Evolutionary conservation across 2,888 invertebrate genomes (phyloP).

Genomic region (Platycnemis pennipes): DNA sequence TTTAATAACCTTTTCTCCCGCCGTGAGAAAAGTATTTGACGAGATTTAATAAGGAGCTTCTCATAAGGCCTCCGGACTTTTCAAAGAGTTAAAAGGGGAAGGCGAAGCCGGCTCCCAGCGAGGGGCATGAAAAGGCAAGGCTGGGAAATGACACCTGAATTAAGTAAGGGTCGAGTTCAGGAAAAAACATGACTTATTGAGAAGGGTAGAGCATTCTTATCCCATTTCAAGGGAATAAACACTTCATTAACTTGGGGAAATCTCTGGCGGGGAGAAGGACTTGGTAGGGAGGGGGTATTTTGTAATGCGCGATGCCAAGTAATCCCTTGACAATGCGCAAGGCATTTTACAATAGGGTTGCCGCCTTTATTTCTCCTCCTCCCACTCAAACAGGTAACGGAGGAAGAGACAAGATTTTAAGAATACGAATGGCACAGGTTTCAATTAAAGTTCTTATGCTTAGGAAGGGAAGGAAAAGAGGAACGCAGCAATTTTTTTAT

Average conservation of each 20-base stretch:
- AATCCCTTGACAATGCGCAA: neutral
- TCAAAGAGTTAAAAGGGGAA: neutral
- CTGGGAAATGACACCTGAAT: neutral
- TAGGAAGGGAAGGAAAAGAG: too few relatives aligned
- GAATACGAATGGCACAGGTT: too few relatives aligned
- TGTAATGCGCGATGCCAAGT: neutral
- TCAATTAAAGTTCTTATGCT: too few relatives aligned
- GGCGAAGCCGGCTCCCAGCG: neutral
- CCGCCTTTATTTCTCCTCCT: neutral
- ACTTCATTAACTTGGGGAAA: conserved; percentile 48
- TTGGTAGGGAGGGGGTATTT: neutral
- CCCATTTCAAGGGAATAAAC: conserved; percentile 52
- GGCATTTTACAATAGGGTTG: neutral
- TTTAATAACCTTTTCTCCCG: conserved; percentile 55
- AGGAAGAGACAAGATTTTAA: too few relatives aligned
- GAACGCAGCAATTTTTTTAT: too few relatives aligned
- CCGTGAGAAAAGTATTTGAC: conserved; percentile 4
- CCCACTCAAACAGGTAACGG: too few relatives aligned
- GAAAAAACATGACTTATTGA: neutral
- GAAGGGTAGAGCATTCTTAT: neutral
- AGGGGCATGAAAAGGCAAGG: neutral
- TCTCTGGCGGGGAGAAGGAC: neutral
- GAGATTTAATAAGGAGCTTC: conserved; percentile 49
- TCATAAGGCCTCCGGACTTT: neutral
- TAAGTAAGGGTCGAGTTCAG: neutral